Evolutionary conservation across 1,140 invertebrate species (phyloP).

Genomic region (Lysiphlebus fabarum): DNA sequence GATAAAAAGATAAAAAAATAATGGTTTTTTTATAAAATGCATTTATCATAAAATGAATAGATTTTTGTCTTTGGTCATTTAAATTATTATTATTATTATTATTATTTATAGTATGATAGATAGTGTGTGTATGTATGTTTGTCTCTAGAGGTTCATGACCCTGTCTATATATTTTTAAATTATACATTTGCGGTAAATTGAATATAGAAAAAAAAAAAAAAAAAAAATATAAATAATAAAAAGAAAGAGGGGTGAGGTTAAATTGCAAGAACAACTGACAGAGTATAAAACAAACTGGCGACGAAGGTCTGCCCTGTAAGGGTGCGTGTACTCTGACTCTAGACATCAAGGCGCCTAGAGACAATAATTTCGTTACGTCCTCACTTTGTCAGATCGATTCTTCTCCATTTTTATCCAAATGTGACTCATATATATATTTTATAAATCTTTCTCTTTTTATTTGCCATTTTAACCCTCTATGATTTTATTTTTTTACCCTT

Average conservation of each 20-base stretch:
- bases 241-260: slow-evolving; percentile 2
- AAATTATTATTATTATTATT: too few species aligned
- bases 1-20: too few species aligned
- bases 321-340: slow-evolving; percentile 42
- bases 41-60: too few species aligned
- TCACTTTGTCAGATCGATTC: slow-evolving; percentile 48
- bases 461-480: neutral
- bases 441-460: slow-evolving; percentile 35
- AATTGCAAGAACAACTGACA: slow-evolving; percentile 1
- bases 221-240: slow-evolving; percentile 1
- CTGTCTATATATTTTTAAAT: slow-evolving; percentile 28
- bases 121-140: neutral
- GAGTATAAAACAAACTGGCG: slow-evolving; percentile 15
- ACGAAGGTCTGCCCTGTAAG: slow-evolving; percentile 24
- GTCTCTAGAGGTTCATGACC: slow-evolving; percentile 33
- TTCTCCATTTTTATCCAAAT: slow-evolving; percentile 35
- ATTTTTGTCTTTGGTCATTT: too few species aligned
- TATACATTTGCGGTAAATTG: slow-evolving; percentile 32
- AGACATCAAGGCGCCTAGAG: slow-evolving; percentile 53
- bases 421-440: slow-evolving; percentile 44
- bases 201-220: slow-evolving; percentile 1
- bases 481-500: too few species aligned
- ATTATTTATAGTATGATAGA: too few species aligned
- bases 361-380: slow-evolving; percentile 40
- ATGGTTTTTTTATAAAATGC: too few species aligned